Evolutionary conservation across 2,113 vertebrate species (phyloP), one percentile per base, ranked within the genome.

Genomic region (Smithornis capensis): DNA sequence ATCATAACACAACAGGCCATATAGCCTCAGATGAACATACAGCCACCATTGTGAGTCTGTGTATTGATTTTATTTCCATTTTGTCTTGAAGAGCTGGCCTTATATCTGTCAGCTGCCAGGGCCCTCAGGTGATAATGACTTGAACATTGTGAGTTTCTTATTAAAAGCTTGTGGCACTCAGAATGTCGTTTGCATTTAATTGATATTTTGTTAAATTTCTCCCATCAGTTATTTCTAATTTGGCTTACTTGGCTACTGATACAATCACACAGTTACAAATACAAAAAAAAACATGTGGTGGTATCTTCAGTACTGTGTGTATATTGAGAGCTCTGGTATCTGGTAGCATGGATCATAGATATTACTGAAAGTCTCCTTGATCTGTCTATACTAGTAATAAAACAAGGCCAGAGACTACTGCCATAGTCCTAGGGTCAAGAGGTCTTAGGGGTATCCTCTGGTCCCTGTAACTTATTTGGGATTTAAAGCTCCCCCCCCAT

Each of bases 11-110:
- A 96, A 57, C 27, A 85, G 65, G 62, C 57, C 22, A 0, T 79
- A 59, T 71, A 87, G 87, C 82, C 70, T 47, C 38, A 68, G 62
- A 67, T 85, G 78, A 94, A 63, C 35, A 56, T 29, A 75, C 12
- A 89, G 50, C n/a, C 50, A 73, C 29, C 18, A 38, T 73, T 83
- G 6, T n/a, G 57, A 52, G 57, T 68, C 40, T 56, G 57, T 82
- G 33, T 81, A 86, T 77, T 78, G 91, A 84, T 96, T 94, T 94
- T 86, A 79, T 86, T 92, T 53, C 85, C 37, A 23, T 42, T 59
- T 28, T 90, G 55, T 23, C 79, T 79, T 88, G 75, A 79, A 80
- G 45, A 90, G 45, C 45, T 65, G 42, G 31, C 50, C 71, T 83
- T 79, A 42, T 73, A 88, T 69, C 55, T 90, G 55, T 69, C 67